Base-by-base conservation (phyloP, 2,113 vertebrate species). In the Puntigrus tetrazona region DNA sequence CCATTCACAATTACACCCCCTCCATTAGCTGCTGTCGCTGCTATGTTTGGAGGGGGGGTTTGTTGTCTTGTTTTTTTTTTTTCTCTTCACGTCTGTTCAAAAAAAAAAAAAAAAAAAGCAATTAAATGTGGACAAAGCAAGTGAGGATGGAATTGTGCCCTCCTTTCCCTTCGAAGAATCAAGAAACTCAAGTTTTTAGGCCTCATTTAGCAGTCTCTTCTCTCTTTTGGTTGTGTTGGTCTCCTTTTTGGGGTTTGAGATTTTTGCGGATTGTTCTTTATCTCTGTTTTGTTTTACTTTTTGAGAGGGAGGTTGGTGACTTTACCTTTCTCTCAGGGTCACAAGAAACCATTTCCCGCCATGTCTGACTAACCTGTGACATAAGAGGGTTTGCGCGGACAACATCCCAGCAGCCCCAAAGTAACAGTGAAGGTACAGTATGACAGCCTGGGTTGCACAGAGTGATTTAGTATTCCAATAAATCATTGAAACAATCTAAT, bases 1-100 rank as follows among this genome's bases (percentile, higher is more conserved):
- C 92, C 91, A 93, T 94, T 94, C 92, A 93, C 91, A 92, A 91
- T 92, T 90, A 91, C 91, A 92, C 92, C 89, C 91, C 92, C 92
- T 93, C 92, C 91, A 93, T 93, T 93, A 93, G 91, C 89, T 86
- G 88, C 89, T 88, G 89, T 88, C 77, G 84, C 89, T 69, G 5
- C 86, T 43, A 65, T 86, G 61, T 81, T 85, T 72, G 52, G 41
- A 13, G 38, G 25, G 20, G 59, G 27, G 20, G 9, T 47, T 61
- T 84, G 47, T 84, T 75, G 80, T 69, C 82, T 81, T 73, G 41
- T 69, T 55, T 45, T 80, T 74, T 63, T 77, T 67, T 36, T 52
- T 55, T 10, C 25, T n/a, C 43, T 43, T 52, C 59, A 57, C 87
- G 89, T 89, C 82, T 82, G 88, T 84, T 89, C 5, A 52, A 52